Base-by-base conservation (phyloP, 2,888 invertebrate genomes). In the Antitype chi region DNA sequence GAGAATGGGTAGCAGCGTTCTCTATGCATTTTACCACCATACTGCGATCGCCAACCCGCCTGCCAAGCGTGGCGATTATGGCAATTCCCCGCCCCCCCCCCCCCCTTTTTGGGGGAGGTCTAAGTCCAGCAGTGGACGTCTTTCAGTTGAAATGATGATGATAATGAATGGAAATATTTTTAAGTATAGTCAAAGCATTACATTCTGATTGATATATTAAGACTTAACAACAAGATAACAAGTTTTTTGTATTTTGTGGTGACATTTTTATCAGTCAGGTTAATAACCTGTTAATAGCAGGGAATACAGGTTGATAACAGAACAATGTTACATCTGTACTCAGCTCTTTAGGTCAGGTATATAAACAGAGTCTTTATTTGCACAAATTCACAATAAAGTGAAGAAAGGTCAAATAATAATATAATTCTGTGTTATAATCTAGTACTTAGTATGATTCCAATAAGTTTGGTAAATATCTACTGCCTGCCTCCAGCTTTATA, bases 211-310 rank as follows among this genome's bases (percentile, higher is more conserved):
- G 71, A 76, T 66, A 53, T 32, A 62, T 59, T 63, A 52, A 70
- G 62, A 63, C 72, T 60, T 71, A 32, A 70, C 53, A 74, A 83
- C 77, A 74, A 86, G 76, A 85, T 78, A 81, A 74, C 1, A 0
- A 57, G 47, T 68, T 70, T 66, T 66, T 67, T 53, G 23, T 76
- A 59, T 76, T 74, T 70, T 60, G 43, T 70, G 63, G 32, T 76
- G 78, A 82, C 67, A 81, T 72, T 71, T 66, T 86, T 87, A 87
- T 87, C 87, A 83, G 76, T 67, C 63, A 71, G 84, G 88, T 86
- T 82, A 88, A 88, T 53, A 76, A 74, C 81, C 89, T 63, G 74
- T 47, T 80, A 76, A 81, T 79, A 69, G 68, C 53, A 32, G 32
- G n/a, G 70, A 76, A 63, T n/a, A 38, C 68, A 78, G 81, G 75